Percentiles rank a stretch among this genome's conserved stretches.
Conservation (phyloP, 2,888 invertebrate genomes). For the Muschampia plurimacula region DNA sequence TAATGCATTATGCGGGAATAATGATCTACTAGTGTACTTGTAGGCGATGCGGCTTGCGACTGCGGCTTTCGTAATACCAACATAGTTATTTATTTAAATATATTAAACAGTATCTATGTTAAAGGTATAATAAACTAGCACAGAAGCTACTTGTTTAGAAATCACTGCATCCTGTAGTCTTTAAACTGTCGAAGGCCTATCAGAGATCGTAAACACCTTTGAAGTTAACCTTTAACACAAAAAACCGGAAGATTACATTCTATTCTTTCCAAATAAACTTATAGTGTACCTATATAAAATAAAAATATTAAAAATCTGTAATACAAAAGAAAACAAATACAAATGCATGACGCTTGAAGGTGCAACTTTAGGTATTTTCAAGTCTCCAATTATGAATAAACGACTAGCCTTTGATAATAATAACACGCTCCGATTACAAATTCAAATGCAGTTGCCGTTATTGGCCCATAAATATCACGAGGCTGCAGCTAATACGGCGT, state of each 20-base stretch:
- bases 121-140: too few relatives aligned
- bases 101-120: too few relatives aligned
- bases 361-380: not conserved
- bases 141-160: too few relatives aligned
- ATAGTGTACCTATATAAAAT: too few relatives aligned
- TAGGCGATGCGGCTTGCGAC: not conserved
- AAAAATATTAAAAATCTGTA: not conserved
- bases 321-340: not conserved
- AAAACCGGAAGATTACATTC: too few relatives aligned
- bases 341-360: not conserved
- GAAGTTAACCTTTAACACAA: too few relatives aligned
- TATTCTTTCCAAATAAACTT: too few relatives aligned
- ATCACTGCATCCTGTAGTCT: too few relatives aligned
- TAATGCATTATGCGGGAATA: constrained; percentile 21
- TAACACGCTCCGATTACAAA: constrained; percentile 43
- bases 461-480: constrained; percentile 36
- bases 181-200: too few relatives aligned
- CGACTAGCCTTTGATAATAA: constrained; percentile 37
- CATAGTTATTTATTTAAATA: too few relatives aligned
- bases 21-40: constrained; percentile 6
- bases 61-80: not conserved
- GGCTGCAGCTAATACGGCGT: constrained; percentile 29
- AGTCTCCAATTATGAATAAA: constrained; percentile 26
- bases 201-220: too few relatives aligned
- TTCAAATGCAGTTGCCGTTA: constrained; percentile 41